These are phyloP conservation scores for Mactra quadrangularis DNA, from an alignment of 1,140 invertebrate species.

Conservation along the genomic window DNA sequence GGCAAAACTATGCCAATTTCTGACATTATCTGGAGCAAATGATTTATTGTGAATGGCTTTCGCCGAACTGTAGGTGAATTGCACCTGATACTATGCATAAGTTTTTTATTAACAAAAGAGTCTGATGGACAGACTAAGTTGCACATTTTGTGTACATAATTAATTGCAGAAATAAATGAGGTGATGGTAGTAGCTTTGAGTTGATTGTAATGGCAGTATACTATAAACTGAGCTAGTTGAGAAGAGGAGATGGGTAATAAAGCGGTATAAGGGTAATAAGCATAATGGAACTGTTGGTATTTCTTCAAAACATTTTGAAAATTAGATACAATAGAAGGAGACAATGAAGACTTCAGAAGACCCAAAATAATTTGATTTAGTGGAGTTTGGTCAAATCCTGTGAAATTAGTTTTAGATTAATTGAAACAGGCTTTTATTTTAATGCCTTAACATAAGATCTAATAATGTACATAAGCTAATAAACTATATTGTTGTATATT, in stretches of 20 bases:
- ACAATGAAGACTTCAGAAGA: background rate
- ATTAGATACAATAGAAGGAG: background rate
- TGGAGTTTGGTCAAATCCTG: no score
- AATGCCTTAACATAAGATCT: no score
- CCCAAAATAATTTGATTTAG: background rate
- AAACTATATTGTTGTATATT: no score
- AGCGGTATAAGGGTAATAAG: constrained; percentile 23
- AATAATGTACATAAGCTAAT: no score
- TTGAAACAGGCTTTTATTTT: no score
- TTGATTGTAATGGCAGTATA: background rate
- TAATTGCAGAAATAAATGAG: constrained; percentile 22
- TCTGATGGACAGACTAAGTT: background rate
- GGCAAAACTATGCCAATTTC: background rate
- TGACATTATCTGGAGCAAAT: background rate
- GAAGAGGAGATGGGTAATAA: background rate
- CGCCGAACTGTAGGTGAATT: background rate
- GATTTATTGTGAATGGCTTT: background rate
- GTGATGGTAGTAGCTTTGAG: constrained; percentile 1
- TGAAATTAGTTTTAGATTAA: no score
- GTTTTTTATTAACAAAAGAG: constrained; percentile 4
- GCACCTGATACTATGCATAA: background rate
- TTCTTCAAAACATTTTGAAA: background rate
- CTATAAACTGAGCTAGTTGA: constrained; percentile 19
- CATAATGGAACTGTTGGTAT: background rate
- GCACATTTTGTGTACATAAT: background rate